A percentile compares a stretch with the other conserved stretches of the same genome.
These are phyloP conservation scores for Caenorhabditis zanzibari DNA, from an alignment of 2,888 invertebrate species.

Conservation along the genomic window DNA sequence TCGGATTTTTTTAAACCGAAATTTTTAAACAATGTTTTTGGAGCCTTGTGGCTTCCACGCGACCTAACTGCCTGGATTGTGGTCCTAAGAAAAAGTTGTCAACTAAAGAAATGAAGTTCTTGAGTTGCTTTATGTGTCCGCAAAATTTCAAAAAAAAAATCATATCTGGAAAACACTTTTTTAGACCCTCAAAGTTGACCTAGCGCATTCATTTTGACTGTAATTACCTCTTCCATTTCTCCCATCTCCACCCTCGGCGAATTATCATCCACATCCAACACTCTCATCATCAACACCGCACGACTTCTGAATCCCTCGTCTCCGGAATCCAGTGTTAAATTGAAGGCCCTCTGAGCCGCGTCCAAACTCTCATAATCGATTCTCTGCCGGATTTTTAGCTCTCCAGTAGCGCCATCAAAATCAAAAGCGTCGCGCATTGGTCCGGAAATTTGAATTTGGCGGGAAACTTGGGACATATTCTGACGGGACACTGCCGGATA, in stretches of 20 bases:
- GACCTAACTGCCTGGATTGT: no score
- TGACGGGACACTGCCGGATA: conserved; percentile 70
- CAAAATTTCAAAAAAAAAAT: no score
- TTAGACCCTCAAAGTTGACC: no score
- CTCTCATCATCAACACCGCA: conserved; percentile 58
- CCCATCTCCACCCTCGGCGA: conserved; percentile 65
- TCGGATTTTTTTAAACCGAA: no score
- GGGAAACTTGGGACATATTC: not conserved
- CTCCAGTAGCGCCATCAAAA: conserved; percentile 59
- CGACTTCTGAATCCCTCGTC: conserved; percentile 63
- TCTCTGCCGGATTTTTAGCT: conserved; percentile 55
- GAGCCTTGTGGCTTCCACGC: no score
- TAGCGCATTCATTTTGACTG: no score
- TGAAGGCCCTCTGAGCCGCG: conserved; percentile 47
- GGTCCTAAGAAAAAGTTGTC: no score
- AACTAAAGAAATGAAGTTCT: no score
- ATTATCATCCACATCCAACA: conserved; percentile 75
- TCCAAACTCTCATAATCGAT: conserved; percentile 72
- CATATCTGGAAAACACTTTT: no score
- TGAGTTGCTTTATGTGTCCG: no score
- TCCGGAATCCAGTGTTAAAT: conserved; percentile 67
- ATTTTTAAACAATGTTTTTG: no score
- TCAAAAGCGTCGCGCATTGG: conserved; percentile 60
- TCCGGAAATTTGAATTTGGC: conserved; percentile 45
- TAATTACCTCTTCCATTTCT: conserved; percentile 53